A percentile compares a stretch with the other conserved stretches of the same genome.
Evolutionary conservation across 2,113 vertebrate species (phyloP).

Genomic region (Oceanodroma tethys): DNA sequence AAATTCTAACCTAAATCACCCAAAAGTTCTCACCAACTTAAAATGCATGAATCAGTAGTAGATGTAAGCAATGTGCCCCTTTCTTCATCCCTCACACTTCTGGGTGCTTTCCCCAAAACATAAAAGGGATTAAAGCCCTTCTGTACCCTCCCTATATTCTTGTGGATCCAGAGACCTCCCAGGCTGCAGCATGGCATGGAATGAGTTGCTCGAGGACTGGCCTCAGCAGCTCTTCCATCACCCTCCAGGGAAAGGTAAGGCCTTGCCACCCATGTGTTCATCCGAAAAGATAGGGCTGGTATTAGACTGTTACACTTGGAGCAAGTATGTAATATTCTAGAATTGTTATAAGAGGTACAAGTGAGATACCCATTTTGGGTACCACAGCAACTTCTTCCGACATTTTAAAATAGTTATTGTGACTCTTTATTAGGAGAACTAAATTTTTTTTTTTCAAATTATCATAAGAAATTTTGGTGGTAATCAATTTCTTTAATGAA

Average conservation of each 20-base stretch:
- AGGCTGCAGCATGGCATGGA: background rate
- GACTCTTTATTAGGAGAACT: background rate
- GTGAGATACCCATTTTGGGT: background rate
- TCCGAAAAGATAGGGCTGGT: rapidly evolving
- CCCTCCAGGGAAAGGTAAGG: background rate
- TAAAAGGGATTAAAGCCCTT: background rate
- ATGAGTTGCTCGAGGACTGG: rapidly evolving
- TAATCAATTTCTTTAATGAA: background rate
- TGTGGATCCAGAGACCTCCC: background rate
- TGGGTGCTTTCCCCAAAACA: background rate
- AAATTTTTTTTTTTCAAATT: background rate
- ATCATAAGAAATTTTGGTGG: background rate
- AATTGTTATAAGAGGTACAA: background rate
- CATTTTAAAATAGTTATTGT: background rate
- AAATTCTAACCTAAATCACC: background rate
- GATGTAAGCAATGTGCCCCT: background rate
- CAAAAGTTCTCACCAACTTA: background rate
- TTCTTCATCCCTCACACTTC: background rate
- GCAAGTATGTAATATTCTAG: background rate
- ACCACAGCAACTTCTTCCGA: background rate
- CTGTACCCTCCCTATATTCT: background rate
- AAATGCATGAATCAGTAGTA: background rate
- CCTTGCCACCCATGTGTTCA: rapidly evolving
- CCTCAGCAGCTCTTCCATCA: background rate
- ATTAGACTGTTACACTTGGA: background rate